Percentiles rank a stretch among this genome's conserved stretches.
Conservation (phyloP, 1,140 invertebrate genomes). For the Pygmarrhopalites habei region DNA sequence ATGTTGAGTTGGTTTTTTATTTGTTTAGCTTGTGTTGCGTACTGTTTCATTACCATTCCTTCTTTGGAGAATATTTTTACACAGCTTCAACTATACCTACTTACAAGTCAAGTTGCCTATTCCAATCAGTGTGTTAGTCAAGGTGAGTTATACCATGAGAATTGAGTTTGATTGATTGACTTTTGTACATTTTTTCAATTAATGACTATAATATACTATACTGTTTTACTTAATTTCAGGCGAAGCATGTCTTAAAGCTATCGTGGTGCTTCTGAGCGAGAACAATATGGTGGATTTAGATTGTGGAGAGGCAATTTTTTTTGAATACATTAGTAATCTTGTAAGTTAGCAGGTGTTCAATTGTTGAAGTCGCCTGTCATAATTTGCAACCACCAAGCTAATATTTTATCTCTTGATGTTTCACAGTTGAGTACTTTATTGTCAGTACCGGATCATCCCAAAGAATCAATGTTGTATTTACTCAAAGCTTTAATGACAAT, state of each 20-base stretch:
- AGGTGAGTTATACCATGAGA: conserved; percentile 51
- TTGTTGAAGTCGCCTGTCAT: background rate
- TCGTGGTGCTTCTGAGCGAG: conserved; percentile 69
- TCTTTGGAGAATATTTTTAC: conserved; percentile 69
- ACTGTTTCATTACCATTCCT: conserved; percentile 90
- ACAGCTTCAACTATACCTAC: conserved; percentile 74
- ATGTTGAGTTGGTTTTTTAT: no score
- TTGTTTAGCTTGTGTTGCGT: conserved; percentile 96
- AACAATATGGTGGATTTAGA: conserved; percentile 22
- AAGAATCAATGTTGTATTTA: conserved; percentile 70
- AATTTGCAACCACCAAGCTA: no score
- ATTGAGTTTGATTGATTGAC: conserved; percentile 3
- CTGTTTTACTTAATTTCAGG: conserved; percentile 51
- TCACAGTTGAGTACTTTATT: conserved; percentile 39
- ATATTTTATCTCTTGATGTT: no score
- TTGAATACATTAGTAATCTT: conserved; percentile 67
- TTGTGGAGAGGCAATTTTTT: conserved; percentile 55
- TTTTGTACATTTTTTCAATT: no score
- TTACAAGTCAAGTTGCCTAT: conserved; percentile 80
- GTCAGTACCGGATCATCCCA: conserved; percentile 65
- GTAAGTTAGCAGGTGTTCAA: conserved; percentile 48
- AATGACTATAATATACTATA: background rate
- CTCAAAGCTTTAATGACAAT: conserved; percentile 65
- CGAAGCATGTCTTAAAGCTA: conserved; percentile 86
- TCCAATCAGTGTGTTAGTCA: conserved; percentile 85